Conservation (phyloP, 2,113 vertebrate species). For the Piaya cayana region DNA sequence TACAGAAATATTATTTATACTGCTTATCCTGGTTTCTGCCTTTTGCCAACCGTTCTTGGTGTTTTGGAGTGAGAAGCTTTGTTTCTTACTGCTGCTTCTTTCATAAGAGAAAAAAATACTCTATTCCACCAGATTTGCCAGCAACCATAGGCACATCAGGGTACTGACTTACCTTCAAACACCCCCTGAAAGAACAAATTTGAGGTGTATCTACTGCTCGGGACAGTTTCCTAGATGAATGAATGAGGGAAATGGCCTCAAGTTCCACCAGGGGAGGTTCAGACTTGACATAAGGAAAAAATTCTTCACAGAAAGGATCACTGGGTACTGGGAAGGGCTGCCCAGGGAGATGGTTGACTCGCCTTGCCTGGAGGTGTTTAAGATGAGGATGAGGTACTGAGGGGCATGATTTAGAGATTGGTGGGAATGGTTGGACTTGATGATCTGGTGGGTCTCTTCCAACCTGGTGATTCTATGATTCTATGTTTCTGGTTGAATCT, state of each 20-base stretch:
- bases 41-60: background rate
- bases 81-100: background rate
- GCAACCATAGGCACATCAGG: background rate
- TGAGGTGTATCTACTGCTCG: background rate
- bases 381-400: no score
- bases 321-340: no score
- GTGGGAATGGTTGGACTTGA: no score
- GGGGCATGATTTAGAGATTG: no score
- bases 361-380: no score
- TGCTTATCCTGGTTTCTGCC: background rate
- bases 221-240: background rate
- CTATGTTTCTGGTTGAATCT: background rate
- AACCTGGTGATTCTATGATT: no score
- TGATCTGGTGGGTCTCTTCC: no score
- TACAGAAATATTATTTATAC: background rate
- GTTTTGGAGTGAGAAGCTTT: background rate
- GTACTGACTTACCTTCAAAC: background rate
- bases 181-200: background rate
- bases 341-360: no score
- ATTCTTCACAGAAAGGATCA: no score
- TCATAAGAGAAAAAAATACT: background rate
- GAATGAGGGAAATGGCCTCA: no score
- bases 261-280: no score
- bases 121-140: background rate
- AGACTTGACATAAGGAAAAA: no score